Percentiles rank a stretch among this genome's conserved stretches.
Conservation (phyloP, 2,888 invertebrate species). For the Slavum lentiscoides region DNA sequence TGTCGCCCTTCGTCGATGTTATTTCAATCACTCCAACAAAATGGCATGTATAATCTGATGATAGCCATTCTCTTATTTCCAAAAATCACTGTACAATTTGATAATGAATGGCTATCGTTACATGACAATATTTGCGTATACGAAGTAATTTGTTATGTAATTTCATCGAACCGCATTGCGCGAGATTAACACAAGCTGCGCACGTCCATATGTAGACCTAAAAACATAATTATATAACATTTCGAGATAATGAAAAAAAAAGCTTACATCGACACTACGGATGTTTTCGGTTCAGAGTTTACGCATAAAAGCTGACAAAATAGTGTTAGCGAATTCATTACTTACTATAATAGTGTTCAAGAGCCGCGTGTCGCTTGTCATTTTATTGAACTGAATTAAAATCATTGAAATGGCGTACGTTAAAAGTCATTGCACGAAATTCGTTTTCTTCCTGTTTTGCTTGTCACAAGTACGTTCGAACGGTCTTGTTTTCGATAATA, state of each 20-base stretch:
- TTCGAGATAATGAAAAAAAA: slow-evolving; percentile 9
- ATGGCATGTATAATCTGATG: no score
- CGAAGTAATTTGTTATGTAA: neutral
- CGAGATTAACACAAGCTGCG: no score
- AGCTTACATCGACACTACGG: slow-evolving; percentile 23
- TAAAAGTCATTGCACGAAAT: slow-evolving; percentile 13
- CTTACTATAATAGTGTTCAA: neutral
- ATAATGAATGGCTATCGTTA: no score
- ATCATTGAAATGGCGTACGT: slow-evolving; percentile 14
- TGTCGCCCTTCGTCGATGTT: no score
- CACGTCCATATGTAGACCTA: neutral
- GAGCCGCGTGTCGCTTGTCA: slow-evolving; percentile 22
- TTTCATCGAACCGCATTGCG: neutral
- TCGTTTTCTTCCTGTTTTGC: slow-evolving; percentile 32
- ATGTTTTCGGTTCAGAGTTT: slow-evolving; percentile 47
- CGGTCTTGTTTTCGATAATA: neutral
- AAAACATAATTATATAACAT: neutral
- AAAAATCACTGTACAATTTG: no score
- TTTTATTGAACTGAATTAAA: neutral
- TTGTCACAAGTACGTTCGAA: slow-evolving; percentile 24
- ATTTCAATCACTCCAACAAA: no score
- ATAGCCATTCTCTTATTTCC: no score
- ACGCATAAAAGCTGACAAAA: slow-evolving; percentile 48
- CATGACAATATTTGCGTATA: neutral
- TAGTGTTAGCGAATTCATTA: slow-evolving; percentile 39